Evolutionary conservation across 23 tunicate genomes (phyloP).

Genomic region (Phallusia fumigata): DNA sequence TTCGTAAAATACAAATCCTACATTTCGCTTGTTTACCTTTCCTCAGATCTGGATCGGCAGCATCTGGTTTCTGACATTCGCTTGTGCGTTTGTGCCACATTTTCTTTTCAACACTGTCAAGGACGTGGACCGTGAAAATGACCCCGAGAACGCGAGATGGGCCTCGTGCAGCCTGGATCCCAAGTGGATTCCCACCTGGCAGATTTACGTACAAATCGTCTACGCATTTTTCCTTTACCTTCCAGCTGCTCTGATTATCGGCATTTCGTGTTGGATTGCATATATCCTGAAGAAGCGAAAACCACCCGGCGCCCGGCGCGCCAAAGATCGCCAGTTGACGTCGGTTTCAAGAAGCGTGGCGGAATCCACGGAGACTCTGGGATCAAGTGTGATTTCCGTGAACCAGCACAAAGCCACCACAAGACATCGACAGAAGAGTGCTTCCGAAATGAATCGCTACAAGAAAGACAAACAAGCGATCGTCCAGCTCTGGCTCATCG

Average conservation of each 20-base stretch:
- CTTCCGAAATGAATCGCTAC: not conserved
- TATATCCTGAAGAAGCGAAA: slow-evolving; percentile 18
- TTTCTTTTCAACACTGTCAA: slow-evolving; percentile 66
- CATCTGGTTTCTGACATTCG: slow-evolving; percentile 45
- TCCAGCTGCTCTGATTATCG: slow-evolving; percentile 41
- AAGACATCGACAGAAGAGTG: not conserved
- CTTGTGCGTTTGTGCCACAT: slow-evolving; percentile 62
- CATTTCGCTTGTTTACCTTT: not conserved
- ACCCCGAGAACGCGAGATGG: slow-evolving; percentile 41
- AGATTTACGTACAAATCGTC: slow-evolving; percentile 50
- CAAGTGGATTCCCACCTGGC: slow-evolving; percentile 70
- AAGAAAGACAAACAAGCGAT: slow-evolving; percentile 31
- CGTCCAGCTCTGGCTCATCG: slow-evolving; percentile 30
- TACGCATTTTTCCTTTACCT: slow-evolving; percentile 47
- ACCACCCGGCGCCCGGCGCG: slow-evolving; percentile 1
- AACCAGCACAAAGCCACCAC: not conserved
- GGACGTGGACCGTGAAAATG: slow-evolving; percentile 42
- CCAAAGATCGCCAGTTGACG: not conserved
- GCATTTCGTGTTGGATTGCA: slow-evolving; percentile 21
- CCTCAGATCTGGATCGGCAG: slow-evolving; percentile 46
- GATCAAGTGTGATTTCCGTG: not conserved
- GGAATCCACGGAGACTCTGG: not conserved
- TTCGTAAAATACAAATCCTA: too few species aligned
- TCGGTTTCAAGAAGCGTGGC: not conserved
- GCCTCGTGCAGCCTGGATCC: slow-evolving; percentile 64